These are phyloP conservation scores for Antennarius striatus DNA, from an alignment of 2,113 vertebrate genomes.

Conservation along the genomic window DNA sequence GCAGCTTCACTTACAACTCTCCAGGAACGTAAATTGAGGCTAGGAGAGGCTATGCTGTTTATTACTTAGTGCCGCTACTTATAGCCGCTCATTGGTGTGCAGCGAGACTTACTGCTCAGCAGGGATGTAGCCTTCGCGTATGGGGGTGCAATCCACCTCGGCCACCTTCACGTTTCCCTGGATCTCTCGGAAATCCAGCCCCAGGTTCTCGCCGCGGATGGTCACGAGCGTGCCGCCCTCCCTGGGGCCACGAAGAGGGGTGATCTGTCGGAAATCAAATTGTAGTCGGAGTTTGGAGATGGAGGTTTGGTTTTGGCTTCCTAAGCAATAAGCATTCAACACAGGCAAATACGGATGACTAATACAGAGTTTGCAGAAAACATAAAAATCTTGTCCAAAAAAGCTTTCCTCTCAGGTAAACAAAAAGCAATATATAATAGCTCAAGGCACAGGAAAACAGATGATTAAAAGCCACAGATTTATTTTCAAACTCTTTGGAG, in stretches of 20 bases:
- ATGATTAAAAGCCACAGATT: not conserved
- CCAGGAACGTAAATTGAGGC: slow-evolving; percentile 1
- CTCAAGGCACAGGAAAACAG: too few species aligned
- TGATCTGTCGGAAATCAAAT: slow-evolving; percentile 81
- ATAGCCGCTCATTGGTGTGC: not conserved
- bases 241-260: slow-evolving; percentile 89
- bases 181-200: slow-evolving; percentile 93
- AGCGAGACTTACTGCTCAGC: slow-evolving; percentile 92
- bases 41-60: not conserved
- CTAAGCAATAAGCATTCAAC: not conserved
- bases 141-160: slow-evolving; percentile 90
- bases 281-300: not conserved
- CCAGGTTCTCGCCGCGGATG: slow-evolving; percentile 95
- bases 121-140: slow-evolving; percentile 94
- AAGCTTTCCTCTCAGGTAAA: too few species aligned
- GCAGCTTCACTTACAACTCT: not conserved
- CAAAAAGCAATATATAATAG: too few species aligned
- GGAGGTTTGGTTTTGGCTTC: not conserved
- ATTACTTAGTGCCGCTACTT: not conserved
- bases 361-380: too few species aligned
- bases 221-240: slow-evolving; percentile 97
- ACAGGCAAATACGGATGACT: too few species aligned
- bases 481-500: not conserved
- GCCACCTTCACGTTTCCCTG: slow-evolving; percentile 92
- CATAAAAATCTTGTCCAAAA: too few species aligned